A percentile compares a stretch with the other conserved stretches of the same genome.
Conservation (phyloP, 2,888 invertebrate genomes). For the Dynastes tityus region DNA sequence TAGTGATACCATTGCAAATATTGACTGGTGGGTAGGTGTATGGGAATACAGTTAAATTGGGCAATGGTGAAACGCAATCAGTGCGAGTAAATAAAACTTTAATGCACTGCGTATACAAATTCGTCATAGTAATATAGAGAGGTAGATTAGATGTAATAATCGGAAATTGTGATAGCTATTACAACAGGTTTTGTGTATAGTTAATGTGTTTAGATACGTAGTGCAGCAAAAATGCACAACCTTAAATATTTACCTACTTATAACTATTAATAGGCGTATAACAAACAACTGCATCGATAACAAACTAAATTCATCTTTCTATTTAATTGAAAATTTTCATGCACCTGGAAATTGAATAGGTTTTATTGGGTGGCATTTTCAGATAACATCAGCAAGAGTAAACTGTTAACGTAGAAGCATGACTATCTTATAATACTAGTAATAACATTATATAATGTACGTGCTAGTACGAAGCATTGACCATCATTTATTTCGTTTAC, state of each 20-base stretch:
- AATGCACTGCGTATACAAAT: not conserved
- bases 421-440: no score
- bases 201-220: not conserved
- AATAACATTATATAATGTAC: no score
- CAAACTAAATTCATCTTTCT: not conserved
- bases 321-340: not conserved
- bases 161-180: not conserved
- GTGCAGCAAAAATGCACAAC: not conserved
- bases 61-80: not conserved
- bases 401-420: no score
- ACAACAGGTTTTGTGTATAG: not conserved
- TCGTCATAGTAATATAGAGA: not conserved
- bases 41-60: no score
- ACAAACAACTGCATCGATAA: slow-evolving; percentile 4
- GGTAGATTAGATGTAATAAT: not conserved
- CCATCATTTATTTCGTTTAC: no score
- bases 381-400: no score
- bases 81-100: not conserved
- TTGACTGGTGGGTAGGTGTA: no score
- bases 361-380: no score
- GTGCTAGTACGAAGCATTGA: no score
- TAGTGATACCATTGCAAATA: no score
- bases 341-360: not conserved
- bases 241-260: slow-evolving; percentile 7
- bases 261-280: not conserved